Base-by-base conservation (phyloP, 2,888 invertebrate species). In the Melinaea menophilus region DNA sequence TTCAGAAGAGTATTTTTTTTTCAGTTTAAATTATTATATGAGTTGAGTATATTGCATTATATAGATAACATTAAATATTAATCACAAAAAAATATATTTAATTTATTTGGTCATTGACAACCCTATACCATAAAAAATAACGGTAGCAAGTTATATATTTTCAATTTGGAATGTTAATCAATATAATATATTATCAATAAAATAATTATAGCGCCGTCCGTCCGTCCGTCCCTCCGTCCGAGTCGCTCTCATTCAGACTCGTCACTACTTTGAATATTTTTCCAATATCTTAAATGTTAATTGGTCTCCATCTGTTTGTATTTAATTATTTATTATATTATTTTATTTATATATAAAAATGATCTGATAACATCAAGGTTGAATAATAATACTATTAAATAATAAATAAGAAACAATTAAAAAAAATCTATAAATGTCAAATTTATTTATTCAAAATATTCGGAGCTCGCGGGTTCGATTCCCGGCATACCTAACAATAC, bases 101-200 rank as follows among this genome's bases (percentile, higher is more conserved):
- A 7, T 9, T 5, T 46, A 12, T 55, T 46, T 22, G 11, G 2
- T 35, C n/a, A 45, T 11, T 35, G 60, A 4, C 64, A 64, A 34
- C 61, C 61, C 58, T 61, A 33, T 35, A 34, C 3, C 37, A 37
- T 22, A 13, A 46, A 51, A 57, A 22, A 4, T 62, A 65, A 62
- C 60, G 62, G 65, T 63, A 58, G 65, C 58, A 58, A 55, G 31
- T 60, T 59, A 65, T 56, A 58, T 60, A 58, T 60, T 56, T 65
- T 58, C 48, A 35, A 58, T 55, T 56, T 64, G 37, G n/a, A 48
- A 41, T 61, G 13, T 34, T 34, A 55, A 55, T 47, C 31, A 33
- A 13, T 4, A n/a, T 13, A 55, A 55, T 9, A 12, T 22, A 55
- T 55, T 60, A 35, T 55, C 60, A 60, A 13, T 22, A 58, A 35